phyloP scores from a whole-genome alignment of 2,113 vertebrate species.

The Carlito syrichta region DNA sequence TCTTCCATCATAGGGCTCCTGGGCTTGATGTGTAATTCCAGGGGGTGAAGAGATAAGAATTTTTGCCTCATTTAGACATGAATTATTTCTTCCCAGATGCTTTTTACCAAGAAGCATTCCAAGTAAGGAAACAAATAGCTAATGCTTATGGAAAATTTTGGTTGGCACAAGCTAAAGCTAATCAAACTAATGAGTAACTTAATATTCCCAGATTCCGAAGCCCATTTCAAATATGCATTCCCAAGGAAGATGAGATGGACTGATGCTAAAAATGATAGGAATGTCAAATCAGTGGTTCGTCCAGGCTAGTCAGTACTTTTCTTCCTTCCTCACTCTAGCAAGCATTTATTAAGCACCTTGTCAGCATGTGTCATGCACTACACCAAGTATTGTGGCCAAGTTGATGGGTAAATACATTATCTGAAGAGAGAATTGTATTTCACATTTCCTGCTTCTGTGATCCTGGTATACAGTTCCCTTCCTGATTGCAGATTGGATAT shows the following conservation, averaged over 20 bases:
- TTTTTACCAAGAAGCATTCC: slow-evolving; percentile 5
- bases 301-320: background rate
- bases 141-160: slow-evolving; percentile 21
- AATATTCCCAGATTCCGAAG: background rate
- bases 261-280: background rate
- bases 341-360: background rate
- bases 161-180: background rate
- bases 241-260: background rate
- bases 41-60: background rate
- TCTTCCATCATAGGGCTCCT: background rate
- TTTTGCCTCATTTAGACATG: background rate
- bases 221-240: background rate
- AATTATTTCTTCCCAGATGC: background rate
- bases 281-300: background rate
- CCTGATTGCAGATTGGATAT: background rate
- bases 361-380: background rate
- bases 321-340: background rate
- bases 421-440: background rate
- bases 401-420: background rate
- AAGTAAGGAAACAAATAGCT: background rate
- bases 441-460: background rate
- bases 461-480: background rate
- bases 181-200: slow-evolving; percentile 23
- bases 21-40: background rate
- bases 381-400: background rate